phyloP scores from a whole-genome alignment of 2,113 vertebrate species.

The Sula dactylatra region DNA sequence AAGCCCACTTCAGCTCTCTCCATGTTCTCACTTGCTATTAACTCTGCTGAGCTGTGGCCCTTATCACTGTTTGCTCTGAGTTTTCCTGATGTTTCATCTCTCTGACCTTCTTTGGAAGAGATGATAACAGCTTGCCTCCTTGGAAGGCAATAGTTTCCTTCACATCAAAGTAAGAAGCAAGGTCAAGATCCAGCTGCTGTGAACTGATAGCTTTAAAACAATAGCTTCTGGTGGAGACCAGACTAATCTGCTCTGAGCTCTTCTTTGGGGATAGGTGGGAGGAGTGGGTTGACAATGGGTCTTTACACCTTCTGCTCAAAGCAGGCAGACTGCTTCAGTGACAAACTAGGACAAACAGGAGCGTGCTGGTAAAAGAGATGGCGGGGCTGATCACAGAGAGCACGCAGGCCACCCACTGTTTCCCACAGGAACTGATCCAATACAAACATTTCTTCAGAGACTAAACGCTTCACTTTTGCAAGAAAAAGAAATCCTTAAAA shows the following conservation, averaged over 20 bases:
- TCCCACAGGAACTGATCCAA: not conserved
- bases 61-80: not conserved
- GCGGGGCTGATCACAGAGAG: not conserved
- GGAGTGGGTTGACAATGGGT: not conserved
- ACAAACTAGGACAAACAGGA: not conserved
- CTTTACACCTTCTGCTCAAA: not conserved
- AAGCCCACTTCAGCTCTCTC: not conserved
- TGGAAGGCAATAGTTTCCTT: not conserved
- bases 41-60: not conserved
- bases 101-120: slow-evolving; percentile 11
- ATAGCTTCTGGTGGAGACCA: not conserved
- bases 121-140: not conserved
- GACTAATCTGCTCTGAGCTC: not conserved
- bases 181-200: slow-evolving; percentile 14
- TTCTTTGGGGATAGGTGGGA: not conserved
- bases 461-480: not conserved
- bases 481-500: not conserved
- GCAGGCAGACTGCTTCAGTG: not conserved
- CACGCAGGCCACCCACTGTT: not conserved
- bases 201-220: slow-evolving; percentile 15
- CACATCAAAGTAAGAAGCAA: not conserved
- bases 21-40: not conserved
- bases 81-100: not conserved
- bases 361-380: not conserved
- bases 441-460: not conserved